Conservation (phyloP, 2,797 vertebrate genomes). For the Platalea minor region DNA sequence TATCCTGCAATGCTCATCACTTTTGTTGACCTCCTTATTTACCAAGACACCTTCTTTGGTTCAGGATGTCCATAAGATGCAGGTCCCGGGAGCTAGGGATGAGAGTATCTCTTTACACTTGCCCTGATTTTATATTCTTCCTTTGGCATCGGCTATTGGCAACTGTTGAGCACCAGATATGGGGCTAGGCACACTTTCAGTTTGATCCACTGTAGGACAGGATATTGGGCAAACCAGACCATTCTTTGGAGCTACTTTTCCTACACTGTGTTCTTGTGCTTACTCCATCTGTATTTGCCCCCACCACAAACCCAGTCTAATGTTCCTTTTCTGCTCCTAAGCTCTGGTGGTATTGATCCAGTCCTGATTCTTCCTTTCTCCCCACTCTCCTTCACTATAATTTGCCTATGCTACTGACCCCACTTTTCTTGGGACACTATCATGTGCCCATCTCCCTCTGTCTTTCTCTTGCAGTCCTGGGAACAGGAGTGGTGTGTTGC, state of each 20-base stretch:
- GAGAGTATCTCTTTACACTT: background rate
- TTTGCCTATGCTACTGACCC: background rate
- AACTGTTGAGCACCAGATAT: background rate
- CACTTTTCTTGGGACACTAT: background rate
- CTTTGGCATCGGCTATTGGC: background rate
- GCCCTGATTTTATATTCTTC: background rate
- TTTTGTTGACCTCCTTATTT: background rate
- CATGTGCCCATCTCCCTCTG: background rate
- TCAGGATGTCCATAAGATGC: background rate
- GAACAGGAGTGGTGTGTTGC: background rate
- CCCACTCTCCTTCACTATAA: background rate
- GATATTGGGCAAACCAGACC: background rate
- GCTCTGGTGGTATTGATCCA: background rate
- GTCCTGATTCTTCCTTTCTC: background rate
- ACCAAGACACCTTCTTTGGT: background rate
- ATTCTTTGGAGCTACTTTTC: background rate
- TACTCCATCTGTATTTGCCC: background rate
- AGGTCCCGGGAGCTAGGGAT: background rate
- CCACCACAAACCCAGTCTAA: background rate
- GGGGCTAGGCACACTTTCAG: background rate
- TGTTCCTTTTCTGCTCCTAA: background rate
- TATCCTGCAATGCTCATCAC: background rate
- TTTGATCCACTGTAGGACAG: background rate
- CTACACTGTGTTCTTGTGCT: background rate
- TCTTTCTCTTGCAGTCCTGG: background rate